Base-by-base conservation (phyloP, 2,888 invertebrate genomes). In the Phania funesta region DNA sequence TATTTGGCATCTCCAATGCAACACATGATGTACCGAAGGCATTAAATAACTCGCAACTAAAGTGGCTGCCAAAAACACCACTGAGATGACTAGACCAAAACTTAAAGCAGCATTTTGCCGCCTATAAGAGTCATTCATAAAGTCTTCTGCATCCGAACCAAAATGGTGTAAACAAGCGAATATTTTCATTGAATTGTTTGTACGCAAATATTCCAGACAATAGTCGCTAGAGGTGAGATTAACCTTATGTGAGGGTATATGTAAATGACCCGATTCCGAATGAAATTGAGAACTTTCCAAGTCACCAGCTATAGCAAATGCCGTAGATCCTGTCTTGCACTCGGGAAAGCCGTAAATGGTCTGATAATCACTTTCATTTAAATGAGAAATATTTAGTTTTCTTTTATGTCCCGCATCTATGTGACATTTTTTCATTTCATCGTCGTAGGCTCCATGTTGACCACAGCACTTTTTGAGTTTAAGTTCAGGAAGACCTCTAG, bases 1-100 rank as follows among this genome's bases (percentile, higher is more conserved):
- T 85, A 96, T 96, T 92, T 97, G 96, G 90, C 96, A 96, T 87
- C 96, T 93, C 95, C 96, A 96, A 91, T 97, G 97, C 86, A 97
- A 92, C 84, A 96, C 95, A 92, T 96, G 96, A 92, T 95, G 95
- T 86, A 95, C 95, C 85, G 95, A 94, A 67, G 96, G 96, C 89
- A 96, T 92, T 86, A 96, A 92, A 87, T 94, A 95, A 18, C 96
- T 95, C 11, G 96, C 95, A 54, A 94, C 95, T 87, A 97, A 91
- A 67, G 96, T 97, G 18, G 96, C 95, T 46, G 95, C 94, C 90
- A 97, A 92, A 92, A 97, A 97, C 83, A 95, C 93, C 3, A 95
- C 95, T 86, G 96, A 96, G 86, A 97, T 93, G 76, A 96, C 94
- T 88, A 96, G 92, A 80, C 95, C 95, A 75, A 94, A 93, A 79